phyloP scores from a whole-genome alignment of 2,797 vertebrate species.

The Falco berigora region DNA sequence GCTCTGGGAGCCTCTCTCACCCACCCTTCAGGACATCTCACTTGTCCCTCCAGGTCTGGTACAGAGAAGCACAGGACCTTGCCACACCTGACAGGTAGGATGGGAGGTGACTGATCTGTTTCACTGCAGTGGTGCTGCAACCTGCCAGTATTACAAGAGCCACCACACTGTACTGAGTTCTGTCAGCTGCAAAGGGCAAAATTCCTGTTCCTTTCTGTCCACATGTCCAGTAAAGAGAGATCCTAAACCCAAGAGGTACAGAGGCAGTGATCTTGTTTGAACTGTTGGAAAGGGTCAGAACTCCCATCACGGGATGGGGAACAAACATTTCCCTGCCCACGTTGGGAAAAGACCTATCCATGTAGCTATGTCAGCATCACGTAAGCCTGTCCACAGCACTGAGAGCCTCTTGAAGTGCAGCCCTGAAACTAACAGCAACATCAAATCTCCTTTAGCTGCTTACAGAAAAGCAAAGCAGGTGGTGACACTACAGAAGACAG shows the following conservation, averaged over 20 bases:
- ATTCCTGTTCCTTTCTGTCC: not conserved
- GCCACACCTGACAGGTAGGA: not conserved
- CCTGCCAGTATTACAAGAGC: not conserved
- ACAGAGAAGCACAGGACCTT: not conserved
- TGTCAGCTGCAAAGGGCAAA: not conserved
- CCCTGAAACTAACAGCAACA: not conserved
- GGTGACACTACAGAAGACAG: not conserved
- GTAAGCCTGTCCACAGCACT: not conserved
- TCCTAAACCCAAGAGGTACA: not conserved
- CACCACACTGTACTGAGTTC: not conserved
- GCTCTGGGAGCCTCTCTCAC: not conserved
- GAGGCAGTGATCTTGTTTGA: not conserved
- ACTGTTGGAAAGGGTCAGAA: not conserved
- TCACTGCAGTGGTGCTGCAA: not conserved
- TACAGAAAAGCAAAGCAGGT: not conserved
- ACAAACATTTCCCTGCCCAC: not conserved
- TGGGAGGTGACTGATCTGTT: not conserved
- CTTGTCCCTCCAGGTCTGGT: not conserved
- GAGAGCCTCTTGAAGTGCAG: not conserved
- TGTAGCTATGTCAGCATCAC: not conserved
- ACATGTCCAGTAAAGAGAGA: not conserved
- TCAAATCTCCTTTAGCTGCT: not conserved
- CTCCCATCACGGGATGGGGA: not conserved
- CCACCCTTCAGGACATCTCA: not conserved
- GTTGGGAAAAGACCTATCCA: not conserved